Conservation (phyloP, 2,797 vertebrate species). For the Spheniscus humboldti region DNA sequence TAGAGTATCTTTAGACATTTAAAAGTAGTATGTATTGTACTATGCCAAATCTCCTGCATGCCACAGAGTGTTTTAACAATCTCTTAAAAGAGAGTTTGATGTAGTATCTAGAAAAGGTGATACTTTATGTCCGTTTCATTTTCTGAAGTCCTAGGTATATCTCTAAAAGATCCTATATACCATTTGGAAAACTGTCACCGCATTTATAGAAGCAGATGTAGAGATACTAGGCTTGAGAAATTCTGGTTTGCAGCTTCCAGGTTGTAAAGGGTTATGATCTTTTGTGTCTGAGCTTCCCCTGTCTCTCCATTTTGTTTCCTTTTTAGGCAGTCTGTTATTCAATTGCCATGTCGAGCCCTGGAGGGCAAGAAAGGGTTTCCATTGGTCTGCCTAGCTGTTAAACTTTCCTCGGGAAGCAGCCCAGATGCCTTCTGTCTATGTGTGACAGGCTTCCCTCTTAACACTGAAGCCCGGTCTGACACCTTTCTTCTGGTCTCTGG, state of each 20-base stretch:
- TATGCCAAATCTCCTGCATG: neutral
- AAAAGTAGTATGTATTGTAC: neutral
- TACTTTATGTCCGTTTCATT: neutral
- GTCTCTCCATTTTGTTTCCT: neutral
- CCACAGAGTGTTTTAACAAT: neutral
- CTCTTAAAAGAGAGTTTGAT: neutral
- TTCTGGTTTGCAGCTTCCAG: neutral
- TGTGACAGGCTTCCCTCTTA: neutral
- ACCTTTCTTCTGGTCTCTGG: neutral
- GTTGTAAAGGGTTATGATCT: neutral
- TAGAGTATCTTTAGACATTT: neutral
- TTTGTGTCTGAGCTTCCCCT: neutral
- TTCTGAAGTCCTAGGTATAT: accelerated
- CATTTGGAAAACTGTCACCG: neutral
- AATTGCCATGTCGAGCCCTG: neutral
- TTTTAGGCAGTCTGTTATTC: neutral
- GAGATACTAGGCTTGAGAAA: neutral
- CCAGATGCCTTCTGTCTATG: neutral
- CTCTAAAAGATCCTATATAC: neutral
- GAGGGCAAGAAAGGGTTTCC: neutral
- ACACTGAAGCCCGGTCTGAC: neutral
- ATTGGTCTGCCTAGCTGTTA: neutral
- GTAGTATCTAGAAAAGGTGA: neutral
- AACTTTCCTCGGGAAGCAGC: neutral
- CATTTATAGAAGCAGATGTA: neutral